A percentile compares a stretch with the other conserved stretches of the same genome.
Conservation (phyloP, 1,140 invertebrate species). For the Drosophila setifemur region DNA sequence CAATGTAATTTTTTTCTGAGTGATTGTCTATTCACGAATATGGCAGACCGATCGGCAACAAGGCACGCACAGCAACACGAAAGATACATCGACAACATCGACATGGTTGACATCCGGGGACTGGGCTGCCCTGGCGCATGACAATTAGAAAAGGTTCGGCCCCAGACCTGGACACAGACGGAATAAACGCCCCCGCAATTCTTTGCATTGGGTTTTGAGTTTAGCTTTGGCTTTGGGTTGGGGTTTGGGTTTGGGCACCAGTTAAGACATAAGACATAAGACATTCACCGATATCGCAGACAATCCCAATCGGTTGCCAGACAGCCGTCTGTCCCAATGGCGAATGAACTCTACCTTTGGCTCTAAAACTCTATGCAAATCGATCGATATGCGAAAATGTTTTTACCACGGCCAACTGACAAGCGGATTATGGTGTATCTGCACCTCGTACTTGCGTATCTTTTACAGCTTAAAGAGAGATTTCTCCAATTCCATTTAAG, state of each 20-base stretch:
- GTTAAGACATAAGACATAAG: too few species aligned
- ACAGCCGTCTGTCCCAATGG: constrained; percentile 14
- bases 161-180: constrained; percentile 4
- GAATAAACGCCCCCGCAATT: constrained; percentile 7
- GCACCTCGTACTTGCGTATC: too few species aligned
- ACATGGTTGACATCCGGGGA: constrained; percentile 67
- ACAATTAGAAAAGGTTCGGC: constrained; percentile 68
- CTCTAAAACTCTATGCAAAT: constrained; percentile 43
- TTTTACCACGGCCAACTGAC: constrained; percentile 13
- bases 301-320: constrained; percentile 23
- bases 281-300: constrained; percentile 27
- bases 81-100: constrained; percentile 21
- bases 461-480: too few species aligned
- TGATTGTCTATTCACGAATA: not conserved
- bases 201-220: not conserved
- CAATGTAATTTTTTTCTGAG: not conserved
- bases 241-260: constrained; percentile 2
- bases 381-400: constrained; percentile 44
- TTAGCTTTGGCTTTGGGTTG: too few species aligned
- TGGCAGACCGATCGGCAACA: constrained; percentile 43
- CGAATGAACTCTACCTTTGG: constrained; percentile 37
- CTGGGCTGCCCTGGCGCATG: constrained; percentile 50
- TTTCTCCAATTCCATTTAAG: too few species aligned
- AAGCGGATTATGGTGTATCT: constrained; percentile 14
- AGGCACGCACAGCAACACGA: constrained; percentile 56